phyloP scores from a whole-genome alignment of 2,797 vertebrate species.

The Sphenopsis melanotis region DNA sequence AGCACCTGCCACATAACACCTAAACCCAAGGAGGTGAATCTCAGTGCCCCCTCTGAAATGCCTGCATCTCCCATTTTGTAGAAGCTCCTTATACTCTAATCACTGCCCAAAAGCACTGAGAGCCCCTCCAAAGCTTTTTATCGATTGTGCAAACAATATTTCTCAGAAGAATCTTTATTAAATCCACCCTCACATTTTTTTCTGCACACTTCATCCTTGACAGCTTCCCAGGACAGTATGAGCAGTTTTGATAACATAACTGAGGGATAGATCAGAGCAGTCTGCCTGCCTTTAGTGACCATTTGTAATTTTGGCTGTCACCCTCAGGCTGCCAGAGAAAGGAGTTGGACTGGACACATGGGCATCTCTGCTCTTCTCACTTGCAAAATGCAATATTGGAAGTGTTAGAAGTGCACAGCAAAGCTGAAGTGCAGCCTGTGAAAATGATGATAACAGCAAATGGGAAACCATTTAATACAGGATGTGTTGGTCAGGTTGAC shows the following conservation, averaged over 20 bases:
- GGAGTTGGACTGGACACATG: background rate
- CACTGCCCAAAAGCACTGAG: background rate
- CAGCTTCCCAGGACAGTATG: background rate
- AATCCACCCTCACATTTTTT: background rate
- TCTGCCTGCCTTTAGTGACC: background rate
- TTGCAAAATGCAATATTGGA: conserved; percentile 5
- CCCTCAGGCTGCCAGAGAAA: background rate
- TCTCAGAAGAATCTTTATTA: background rate
- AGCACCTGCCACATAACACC: background rate
- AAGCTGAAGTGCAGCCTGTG: background rate
- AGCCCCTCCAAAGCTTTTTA: background rate
- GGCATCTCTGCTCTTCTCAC: background rate
- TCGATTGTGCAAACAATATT: background rate
- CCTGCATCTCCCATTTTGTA: background rate
- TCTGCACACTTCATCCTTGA: background rate
- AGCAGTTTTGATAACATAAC: background rate
- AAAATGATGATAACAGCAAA: conserved; percentile 59
- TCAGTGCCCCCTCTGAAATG: background rate
- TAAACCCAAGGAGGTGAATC: background rate
- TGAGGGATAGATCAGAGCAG: background rate
- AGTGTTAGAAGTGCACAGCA: background rate
- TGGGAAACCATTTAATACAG: background rate
- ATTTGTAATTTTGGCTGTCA: background rate
- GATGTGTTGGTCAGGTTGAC: background rate
- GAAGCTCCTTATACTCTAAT: background rate